Conservation (phyloP, 1,140 invertebrate genomes). For the Hylaeus volcanicus region DNA sequence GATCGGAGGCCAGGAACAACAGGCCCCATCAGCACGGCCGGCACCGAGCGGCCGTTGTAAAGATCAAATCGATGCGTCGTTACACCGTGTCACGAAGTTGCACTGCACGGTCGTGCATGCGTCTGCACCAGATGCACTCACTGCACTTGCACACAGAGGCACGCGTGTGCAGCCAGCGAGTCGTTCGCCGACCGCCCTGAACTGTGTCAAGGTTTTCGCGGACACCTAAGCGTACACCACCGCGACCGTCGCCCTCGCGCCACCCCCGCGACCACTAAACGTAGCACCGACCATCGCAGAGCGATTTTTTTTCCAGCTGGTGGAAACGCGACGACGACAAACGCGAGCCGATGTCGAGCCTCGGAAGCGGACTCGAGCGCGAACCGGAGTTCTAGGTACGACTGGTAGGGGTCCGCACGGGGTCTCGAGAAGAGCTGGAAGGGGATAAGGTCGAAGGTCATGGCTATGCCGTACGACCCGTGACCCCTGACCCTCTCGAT, state of each 20-base stretch:
- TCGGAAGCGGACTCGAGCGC: conserved; percentile 53
- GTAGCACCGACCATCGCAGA: background rate
- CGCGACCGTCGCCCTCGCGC: background rate
- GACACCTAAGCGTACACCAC: background rate
- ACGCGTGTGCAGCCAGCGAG: too few relatives aligned
- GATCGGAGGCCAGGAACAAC: conserved; percentile 2
- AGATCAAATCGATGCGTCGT: conserved; percentile 49
- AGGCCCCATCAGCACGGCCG: conserved; percentile 3
- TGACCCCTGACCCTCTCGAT: conserved; percentile 76
- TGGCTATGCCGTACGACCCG: conserved; percentile 77
- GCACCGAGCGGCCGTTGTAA: conserved; percentile 10
- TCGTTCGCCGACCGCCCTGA: background rate
- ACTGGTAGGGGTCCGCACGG: conserved; percentile 62
- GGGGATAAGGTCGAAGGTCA: conserved; percentile 77
- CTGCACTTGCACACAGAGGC: conserved; percentile 12
- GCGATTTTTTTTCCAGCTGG: background rate
- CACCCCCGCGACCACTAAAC: background rate
- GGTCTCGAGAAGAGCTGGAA: conserved; percentile 58
- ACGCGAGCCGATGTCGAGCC: conserved; percentile 31
- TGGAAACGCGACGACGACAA: conserved; percentile 19
- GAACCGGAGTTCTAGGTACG: conserved; percentile 63
- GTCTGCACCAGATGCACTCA: conserved; percentile 30
- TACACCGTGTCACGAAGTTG: conserved; percentile 32
- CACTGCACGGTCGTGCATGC: conserved; percentile 24
- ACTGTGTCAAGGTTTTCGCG: conserved; percentile 28